Percentiles rank a stretch among this genome's conserved stretches.
These are phyloP conservation scores for Megaceryle alcyon DNA, from an alignment of 2,797 vertebrate genomes.

Conservation along the genomic window DNA sequence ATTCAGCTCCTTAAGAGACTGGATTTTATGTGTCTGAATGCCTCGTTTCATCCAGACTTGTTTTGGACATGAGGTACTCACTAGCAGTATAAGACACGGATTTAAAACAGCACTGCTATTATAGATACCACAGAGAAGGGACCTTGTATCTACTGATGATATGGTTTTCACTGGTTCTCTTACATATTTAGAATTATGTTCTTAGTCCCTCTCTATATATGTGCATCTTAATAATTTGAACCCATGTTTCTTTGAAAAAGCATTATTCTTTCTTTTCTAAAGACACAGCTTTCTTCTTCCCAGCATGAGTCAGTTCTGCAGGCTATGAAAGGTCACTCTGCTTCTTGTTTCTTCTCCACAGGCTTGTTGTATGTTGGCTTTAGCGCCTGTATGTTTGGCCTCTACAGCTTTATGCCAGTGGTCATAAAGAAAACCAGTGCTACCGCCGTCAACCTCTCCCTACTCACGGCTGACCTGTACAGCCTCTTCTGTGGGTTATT, in stretches of 20 bases:
- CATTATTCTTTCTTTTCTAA: not conserved
- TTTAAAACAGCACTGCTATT: not conserved
- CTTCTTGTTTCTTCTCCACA: constrained; percentile 64
- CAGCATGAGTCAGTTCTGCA: not conserved
- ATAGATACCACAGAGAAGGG: not conserved
- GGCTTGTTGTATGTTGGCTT: constrained; percentile 92
- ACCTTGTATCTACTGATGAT: not conserved
- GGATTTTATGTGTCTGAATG: not conserved
- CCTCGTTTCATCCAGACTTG: not conserved
- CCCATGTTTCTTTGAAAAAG: not conserved
- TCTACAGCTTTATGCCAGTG: constrained; percentile 96
- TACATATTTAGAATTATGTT: not conserved
- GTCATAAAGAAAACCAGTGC: constrained; percentile 94
- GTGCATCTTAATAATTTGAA: not conserved
- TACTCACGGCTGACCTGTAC: constrained; percentile 93
- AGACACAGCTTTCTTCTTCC: not conserved
- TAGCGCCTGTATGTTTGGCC: constrained; percentile 93
- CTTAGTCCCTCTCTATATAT: not conserved
- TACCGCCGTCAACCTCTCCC: constrained; percentile 91
- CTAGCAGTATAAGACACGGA: not conserved
- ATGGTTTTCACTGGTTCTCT: not conserved
- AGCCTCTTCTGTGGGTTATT: constrained; percentile 93
- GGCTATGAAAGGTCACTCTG: not conserved
- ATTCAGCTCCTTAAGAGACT: not conserved
- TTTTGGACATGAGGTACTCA: not conserved